phyloP scores from a whole-genome alignment of 2,888 invertebrate genomes.

The Eupithecia centaureata region DNA sequence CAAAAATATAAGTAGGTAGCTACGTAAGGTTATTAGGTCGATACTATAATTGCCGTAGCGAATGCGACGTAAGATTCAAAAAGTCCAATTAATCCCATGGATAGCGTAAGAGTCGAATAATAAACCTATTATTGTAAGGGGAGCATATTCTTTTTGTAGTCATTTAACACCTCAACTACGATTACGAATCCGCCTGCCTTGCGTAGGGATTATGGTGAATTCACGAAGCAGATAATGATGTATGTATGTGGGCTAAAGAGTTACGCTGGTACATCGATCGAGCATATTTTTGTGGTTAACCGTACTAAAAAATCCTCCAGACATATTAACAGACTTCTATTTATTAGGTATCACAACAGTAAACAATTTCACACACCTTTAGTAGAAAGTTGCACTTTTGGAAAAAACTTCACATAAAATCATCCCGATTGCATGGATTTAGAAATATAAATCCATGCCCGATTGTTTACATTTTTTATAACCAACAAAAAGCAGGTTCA shows the following conservation, averaged over 20 bases:
- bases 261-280: too few relatives aligned
- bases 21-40: too few relatives aligned
- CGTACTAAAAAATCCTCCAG: background rate
- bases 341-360: background rate
- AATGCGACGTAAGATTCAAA: background rate
- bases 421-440: too few relatives aligned
- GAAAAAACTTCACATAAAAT: constrained; percentile 15
- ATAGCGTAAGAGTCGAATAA: background rate
- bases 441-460: too few relatives aligned
- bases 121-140: background rate
- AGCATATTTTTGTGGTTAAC: background rate
- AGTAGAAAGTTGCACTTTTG: constrained; percentile 2
- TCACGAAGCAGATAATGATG: too few relatives aligned
- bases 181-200: background rate
- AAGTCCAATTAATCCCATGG: background rate
- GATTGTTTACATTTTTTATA: constrained; percentile 80
- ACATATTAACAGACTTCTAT: background rate
- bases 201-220: background rate
- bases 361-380: constrained; percentile 4
- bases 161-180: background rate
- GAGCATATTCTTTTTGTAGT: background rate
- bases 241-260: too few relatives aligned
- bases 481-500: constrained; percentile 61
- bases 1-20: background rate
- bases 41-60: background rate